Conservation (phyloP, 2,888 invertebrate genomes). For the Agonopterix arenella region DNA sequence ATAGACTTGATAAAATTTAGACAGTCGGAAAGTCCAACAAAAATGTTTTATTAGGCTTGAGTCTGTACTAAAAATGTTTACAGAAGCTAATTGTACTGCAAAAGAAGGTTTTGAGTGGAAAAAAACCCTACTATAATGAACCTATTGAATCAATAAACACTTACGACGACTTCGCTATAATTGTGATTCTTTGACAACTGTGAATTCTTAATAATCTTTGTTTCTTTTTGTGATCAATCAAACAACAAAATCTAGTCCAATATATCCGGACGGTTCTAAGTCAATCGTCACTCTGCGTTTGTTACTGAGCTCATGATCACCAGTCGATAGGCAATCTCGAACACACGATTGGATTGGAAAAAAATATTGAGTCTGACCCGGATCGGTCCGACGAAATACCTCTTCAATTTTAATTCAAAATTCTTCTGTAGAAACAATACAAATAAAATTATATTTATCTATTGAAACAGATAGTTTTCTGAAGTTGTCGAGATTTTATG, state of each 20-base stretch:
- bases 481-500: background rate
- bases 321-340: constrained; percentile 50
- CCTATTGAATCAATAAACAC: too few relatives aligned
- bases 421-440: background rate
- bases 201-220: too few relatives aligned
- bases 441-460: too few relatives aligned
- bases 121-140: too few relatives aligned
- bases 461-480: background rate
- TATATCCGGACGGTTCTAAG: constrained; percentile 17
- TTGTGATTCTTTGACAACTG: too few relatives aligned
- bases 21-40: constrained; percentile 10
- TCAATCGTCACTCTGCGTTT: constrained; percentile 29
- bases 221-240: too few relatives aligned
- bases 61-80: too few relatives aligned
- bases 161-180: too few relatives aligned
- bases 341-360: constrained; percentile 44
- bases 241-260: background rate
- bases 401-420: background rate
- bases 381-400: constrained; percentile 23
- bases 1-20: constrained; percentile 24
- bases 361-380: constrained; percentile 35
- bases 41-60: too few relatives aligned
- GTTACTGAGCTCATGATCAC: constrained; percentile 38
- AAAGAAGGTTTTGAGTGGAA: too few relatives aligned
- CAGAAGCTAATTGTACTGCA: too few relatives aligned